Evolutionary conservation across 2,888 invertebrate species (phyloP).

Genomic region (Branchipolynoe longqiensis): DNA sequence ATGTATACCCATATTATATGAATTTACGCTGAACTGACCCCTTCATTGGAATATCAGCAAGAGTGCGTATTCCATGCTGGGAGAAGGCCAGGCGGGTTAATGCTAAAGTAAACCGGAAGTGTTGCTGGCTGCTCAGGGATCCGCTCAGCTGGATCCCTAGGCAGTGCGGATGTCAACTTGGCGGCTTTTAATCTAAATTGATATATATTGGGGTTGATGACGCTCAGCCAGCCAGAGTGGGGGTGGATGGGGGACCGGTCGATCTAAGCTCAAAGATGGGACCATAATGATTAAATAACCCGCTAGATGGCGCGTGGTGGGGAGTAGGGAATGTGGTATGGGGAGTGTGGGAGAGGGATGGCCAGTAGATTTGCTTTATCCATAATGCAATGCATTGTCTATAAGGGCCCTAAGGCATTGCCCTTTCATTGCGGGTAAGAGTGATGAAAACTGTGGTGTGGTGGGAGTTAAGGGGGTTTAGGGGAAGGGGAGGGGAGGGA

Average conservation of each 20-base stretch:
- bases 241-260: neutral
- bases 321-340: too few species aligned
- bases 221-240: neutral
- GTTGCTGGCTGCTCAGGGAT: too few species aligned
- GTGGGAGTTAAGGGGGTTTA: neutral
- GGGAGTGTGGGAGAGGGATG: too few species aligned
- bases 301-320: too few species aligned
- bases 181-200: slow-evolving; percentile 43
- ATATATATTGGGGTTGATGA: slow-evolving; percentile 43
- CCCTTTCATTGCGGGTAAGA: neutral
- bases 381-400: slow-evolving; percentile 14
- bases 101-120: too few species aligned
- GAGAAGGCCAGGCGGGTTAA: too few species aligned
- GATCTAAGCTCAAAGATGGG: neutral
- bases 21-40: too few species aligned
- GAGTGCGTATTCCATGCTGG: too few species aligned
- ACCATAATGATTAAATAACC: slow-evolving; percentile 27
- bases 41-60: too few species aligned
- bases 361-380: slow-evolving; percentile 36
- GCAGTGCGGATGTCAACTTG: neutral
- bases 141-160: too few species aligned
- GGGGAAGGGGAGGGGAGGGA: neutral
- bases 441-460: neutral
- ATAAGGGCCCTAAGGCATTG: neutral
- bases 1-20: too few species aligned